phyloP scores from a whole-genome alignment of 2,797 vertebrate genomes.

The Gadopsis marmoratus region DNA sequence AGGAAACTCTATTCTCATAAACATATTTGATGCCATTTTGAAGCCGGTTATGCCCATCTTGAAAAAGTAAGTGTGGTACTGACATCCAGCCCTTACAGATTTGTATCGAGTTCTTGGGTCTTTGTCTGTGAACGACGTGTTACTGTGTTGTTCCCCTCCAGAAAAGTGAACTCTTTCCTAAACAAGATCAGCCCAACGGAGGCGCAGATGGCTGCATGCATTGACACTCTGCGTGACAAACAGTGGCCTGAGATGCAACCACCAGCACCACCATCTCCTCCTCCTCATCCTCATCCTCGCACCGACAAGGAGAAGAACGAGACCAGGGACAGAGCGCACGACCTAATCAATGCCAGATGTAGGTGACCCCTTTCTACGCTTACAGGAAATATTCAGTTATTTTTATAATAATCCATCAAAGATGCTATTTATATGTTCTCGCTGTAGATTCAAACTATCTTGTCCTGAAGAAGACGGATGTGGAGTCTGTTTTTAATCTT shows the following conservation, averaged over 20 bases:
- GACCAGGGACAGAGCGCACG: conserved; percentile 77
- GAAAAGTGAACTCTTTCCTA: conserved; percentile 83
- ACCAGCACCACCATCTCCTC: background rate
- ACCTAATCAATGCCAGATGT: conserved; percentile 83
- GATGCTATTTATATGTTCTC: conserved; percentile 23
- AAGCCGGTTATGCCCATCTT: conserved; percentile 82
- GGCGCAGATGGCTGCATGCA: conserved; percentile 75
- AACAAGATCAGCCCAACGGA: conserved; percentile 82
- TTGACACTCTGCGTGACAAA: conserved; percentile 76
- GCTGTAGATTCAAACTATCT: conserved; percentile 75
- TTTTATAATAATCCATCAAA: background rate
- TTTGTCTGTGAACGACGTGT: background rate
- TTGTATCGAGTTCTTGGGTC: background rate
- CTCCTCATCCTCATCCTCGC: conserved; percentile 30
- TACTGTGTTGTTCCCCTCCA: conserved; percentile 37
- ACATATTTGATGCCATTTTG: conserved; percentile 81
- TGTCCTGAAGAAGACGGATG: conserved; percentile 79
- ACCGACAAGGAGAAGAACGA: conserved; percentile 75
- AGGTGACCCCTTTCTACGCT: conserved; percentile 12
- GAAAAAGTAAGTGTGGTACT: conserved; percentile 79
- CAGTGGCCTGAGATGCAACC: conserved; percentile 76
- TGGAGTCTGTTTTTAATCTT: conserved; percentile 82
- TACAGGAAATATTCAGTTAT: background rate
- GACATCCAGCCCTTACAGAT: background rate
- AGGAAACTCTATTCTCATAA: conserved; percentile 85